phyloP scores from a whole-genome alignment of 2,113 vertebrate genomes.

The Empidonax traillii region DNA sequence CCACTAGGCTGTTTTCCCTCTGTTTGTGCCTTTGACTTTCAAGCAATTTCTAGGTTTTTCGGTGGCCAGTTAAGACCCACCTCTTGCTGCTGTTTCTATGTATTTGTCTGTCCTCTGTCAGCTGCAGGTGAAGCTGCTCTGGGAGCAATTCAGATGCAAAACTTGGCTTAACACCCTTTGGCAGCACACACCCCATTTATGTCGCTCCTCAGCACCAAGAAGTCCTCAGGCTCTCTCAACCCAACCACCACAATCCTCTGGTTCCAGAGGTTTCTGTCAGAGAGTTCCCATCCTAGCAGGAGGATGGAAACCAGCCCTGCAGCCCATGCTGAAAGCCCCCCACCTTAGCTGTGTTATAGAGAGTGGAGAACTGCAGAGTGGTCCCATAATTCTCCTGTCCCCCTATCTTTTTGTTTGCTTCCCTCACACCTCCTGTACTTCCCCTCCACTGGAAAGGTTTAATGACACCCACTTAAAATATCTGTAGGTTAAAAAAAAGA shows the following conservation, averaged over 20 bases:
- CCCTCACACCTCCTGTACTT: not conserved
- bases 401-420: rapidly evolving
- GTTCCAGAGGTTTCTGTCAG: not conserved
- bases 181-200: not conserved
- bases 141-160: not conserved
- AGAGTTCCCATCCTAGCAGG: not conserved
- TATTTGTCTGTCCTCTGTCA: not conserved
- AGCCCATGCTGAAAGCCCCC: rapidly evolving
- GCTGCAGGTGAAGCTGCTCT: not conserved
- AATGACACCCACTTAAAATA: not conserved
- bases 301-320: not conserved
- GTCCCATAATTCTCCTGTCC: not conserved
- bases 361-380: not conserved
- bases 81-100: not conserved
- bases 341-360: not conserved
- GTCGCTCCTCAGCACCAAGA: not conserved
- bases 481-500: not conserved
- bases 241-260: not conserved
- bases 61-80: not conserved
- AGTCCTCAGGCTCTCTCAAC: not conserved
- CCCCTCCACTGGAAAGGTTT: not conserved
- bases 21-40: not conserved
- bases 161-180: not conserved
- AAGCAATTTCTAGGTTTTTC: not conserved
- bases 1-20: rapidly evolving